Base-by-base conservation (phyloP, 2,797 vertebrate species). In the Sciurus carolinensis region DNA sequence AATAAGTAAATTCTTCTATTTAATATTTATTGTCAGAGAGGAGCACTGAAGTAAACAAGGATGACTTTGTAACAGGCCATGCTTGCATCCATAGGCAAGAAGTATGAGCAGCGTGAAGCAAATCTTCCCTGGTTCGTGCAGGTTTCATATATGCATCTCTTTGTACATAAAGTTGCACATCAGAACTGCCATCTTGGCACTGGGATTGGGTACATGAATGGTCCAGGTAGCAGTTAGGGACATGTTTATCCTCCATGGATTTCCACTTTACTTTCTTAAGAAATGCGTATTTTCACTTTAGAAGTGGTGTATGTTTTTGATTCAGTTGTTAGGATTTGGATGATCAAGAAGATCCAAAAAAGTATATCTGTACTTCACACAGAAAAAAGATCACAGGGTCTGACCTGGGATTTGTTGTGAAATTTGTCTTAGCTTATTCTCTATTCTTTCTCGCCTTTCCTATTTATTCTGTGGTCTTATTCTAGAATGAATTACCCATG, bases 231-330 rank as follows among this genome's bases (percentile, higher is more conserved):
- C 33, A 75, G 26, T n/a, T 59, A 44, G 91, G 69, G 17, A 69
- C 95, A 36, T 72, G 15, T 91, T 93, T 44, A 69, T 39, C 39
- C 11, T 89, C 71, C 67, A 7, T 69, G 42, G 44, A 76, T 39
- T 95, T 96, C 18, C 1, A 79, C 30, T 91, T 75, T 39, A 69
- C 36, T 67, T 10, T 52, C 64, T 94, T 42, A 71, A 50, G 90
- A 47, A 67, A 67, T n/a, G 33, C 14, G n/a, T n/a, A n/a, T 3
- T 8, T n/a, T 22, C 7, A 62, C 77, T 75, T 90, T 92, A n/a
- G n/a, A 47, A 69, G 42, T 47, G 17, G 22, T 59, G 18, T 52
- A 47, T 75, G 28, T 24, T 7, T 59, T 90, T 81, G 67, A 93
- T 5, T 75, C 11, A 33, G 0, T 9, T 66, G 17, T 82, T 87